Conservation (phyloP, 2,797 vertebrate genomes). For the Chiroxiphia lanceolata region DNA sequence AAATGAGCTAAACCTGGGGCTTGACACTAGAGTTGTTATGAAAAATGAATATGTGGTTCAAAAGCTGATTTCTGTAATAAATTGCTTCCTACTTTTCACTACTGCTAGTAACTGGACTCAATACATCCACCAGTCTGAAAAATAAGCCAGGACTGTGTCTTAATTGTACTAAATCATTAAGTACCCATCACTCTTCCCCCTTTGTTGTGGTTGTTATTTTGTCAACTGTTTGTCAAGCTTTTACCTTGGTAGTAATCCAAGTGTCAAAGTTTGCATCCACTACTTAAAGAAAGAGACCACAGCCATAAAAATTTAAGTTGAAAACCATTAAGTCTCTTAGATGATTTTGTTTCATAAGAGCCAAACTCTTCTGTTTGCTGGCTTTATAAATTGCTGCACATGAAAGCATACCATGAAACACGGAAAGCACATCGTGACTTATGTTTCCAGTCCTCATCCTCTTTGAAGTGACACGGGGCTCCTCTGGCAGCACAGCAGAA, state of each 20-base stretch:
- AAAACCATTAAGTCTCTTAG: neutral
- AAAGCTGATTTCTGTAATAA: neutral
- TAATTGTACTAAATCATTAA: neutral
- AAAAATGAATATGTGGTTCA: neutral
- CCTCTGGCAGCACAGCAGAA: neutral
- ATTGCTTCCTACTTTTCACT: neutral
- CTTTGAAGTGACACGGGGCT: neutral
- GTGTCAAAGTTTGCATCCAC: neutral
- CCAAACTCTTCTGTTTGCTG: neutral
- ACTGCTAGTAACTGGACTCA: neutral
- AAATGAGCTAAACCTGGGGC: neutral
- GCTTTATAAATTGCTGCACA: neutral
- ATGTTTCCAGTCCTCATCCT: neutral
- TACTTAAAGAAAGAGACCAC: neutral
- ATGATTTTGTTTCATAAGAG: neutral
- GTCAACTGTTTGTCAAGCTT: neutral
- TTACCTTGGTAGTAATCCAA: neutral
- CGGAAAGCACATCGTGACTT: neutral
- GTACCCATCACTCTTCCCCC: neutral
- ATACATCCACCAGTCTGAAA: neutral
- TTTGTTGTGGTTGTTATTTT: neutral
- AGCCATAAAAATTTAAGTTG: neutral
- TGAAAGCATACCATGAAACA: rapidly evolving
- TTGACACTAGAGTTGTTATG: neutral
- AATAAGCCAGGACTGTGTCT: neutral